A percentile compares a stretch with the other conserved stretches of the same genome.
These are phyloP conservation scores for Heliconius aoede DNA, from an alignment of 2,888 invertebrate genomes.

Conservation along the genomic window DNA sequence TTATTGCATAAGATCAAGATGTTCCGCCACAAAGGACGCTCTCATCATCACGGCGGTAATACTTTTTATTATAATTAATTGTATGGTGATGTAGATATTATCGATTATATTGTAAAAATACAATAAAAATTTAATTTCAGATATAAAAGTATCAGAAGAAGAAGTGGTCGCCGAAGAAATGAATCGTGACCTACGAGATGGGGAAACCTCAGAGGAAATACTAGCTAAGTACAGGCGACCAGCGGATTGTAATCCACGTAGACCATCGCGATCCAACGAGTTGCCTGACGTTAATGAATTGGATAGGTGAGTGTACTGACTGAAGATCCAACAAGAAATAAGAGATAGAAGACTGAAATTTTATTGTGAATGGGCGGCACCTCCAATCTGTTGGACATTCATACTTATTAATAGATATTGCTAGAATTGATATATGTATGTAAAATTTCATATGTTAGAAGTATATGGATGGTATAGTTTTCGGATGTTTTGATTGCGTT, in stretches of 20 bases:
- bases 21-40: conserved; percentile 77
- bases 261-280: conserved; percentile 58
- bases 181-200: conserved; percentile 54
- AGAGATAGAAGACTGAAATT: too few relatives aligned
- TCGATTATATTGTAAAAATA: neutral
- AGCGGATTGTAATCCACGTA: conserved; percentile 66
- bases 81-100: neutral
- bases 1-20: conserved; percentile 78
- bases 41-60: conserved; percentile 66
- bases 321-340: too few relatives aligned
- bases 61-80: neutral
- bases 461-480: too few relatives aligned
- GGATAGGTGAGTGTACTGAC: conserved; percentile 28
- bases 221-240: conserved; percentile 95
- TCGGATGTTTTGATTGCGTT: too few relatives aligned
- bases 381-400: neutral
- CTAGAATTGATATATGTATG: too few relatives aligned
- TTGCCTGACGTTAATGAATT: conserved; percentile 52
- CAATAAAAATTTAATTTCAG: conserved; percentile 47
- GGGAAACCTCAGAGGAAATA: conserved; percentile 95
- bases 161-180: conserved; percentile 64
- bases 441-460: too few relatives aligned
- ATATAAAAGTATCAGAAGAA: conserved; percentile 68
- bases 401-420: too few relatives aligned
- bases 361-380: too few relatives aligned